These are phyloP conservation scores for Lycocerus yunnanus DNA, from an alignment of 2,888 invertebrate species.

Conservation along the genomic window DNA sequence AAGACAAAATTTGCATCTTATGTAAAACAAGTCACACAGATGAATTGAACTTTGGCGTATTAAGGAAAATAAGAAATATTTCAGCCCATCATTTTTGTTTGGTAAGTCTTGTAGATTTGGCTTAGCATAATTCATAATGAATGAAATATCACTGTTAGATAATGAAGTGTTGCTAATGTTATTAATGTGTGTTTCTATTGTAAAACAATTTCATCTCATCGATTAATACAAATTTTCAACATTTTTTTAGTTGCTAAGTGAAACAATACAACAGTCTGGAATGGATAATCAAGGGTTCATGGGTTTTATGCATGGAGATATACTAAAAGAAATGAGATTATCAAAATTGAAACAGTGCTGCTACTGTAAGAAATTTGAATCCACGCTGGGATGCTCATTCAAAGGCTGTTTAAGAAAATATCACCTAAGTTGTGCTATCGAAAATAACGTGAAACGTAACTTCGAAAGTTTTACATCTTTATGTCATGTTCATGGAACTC, in stretches of 20 bases:
- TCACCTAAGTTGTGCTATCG: constrained; percentile 76
- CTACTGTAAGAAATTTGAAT: constrained; percentile 68
- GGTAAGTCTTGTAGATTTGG: constrained; percentile 60
- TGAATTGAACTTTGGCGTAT: constrained; percentile 62
- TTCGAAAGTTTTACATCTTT: constrained; percentile 8
- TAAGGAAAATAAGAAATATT: constrained; percentile 61
- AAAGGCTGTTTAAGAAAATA: constrained; percentile 68
- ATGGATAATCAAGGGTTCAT: constrained; percentile 70
- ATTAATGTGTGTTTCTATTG: too few species aligned
- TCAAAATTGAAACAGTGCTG: constrained; percentile 62
- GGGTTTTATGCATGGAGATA: constrained; percentile 74
- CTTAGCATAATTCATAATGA: too few species aligned
- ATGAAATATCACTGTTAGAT: too few species aligned
- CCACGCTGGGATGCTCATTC: constrained; percentile 75
- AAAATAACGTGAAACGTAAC: constrained; percentile 44
- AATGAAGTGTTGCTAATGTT: too few species aligned
- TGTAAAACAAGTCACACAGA: constrained; percentile 59
- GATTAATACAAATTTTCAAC: not conserved
- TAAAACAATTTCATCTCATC: too few species aligned
- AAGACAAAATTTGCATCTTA: constrained; percentile 58
- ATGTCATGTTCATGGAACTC: constrained; percentile 11
- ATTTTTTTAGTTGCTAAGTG: constrained; percentile 66
- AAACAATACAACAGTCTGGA: constrained; percentile 71
- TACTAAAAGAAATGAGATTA: constrained; percentile 67
- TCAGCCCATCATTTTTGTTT: constrained; percentile 77